These are phyloP conservation scores for Zoanthus sociatus DNA, from an alignment of 92 coral and sea anemone species.

Conservation along the genomic window DNA sequence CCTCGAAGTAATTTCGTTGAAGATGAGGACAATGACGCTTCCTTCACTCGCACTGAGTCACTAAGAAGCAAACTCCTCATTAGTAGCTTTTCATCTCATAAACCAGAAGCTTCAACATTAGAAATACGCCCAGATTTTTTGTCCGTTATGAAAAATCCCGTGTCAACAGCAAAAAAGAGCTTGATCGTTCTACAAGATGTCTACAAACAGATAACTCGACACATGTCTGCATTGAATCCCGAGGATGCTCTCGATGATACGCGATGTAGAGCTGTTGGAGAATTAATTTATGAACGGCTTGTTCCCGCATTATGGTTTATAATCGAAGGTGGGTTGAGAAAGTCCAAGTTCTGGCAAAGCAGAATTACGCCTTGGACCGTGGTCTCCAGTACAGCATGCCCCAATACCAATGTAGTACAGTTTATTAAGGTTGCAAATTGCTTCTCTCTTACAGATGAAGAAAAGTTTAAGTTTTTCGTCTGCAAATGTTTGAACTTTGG, in stretches of 20 bases:
- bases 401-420: not conserved
- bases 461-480: constrained; percentile 31
- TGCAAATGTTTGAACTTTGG: constrained; percentile 35
- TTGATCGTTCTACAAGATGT: not conserved
- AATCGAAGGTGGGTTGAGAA: constrained; percentile 4
- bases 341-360: constrained; percentile 37
- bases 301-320: constrained; percentile 23
- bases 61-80: not conserved
- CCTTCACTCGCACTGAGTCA: constrained; percentile 32
- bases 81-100: not conserved
- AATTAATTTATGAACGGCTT: constrained; percentile 26
- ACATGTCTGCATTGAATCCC: constrained; percentile 29
- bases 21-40: constrained; percentile 11
- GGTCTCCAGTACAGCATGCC: not conserved
- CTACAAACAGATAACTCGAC: constrained; percentile 32
- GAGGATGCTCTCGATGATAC: constrained; percentile 28
- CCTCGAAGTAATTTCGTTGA: not conserved
- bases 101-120: not conserved
- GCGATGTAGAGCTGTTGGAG: constrained; percentile 32
- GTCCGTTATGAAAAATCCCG: not conserved
- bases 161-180: not conserved
- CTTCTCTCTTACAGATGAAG: constrained; percentile 17
- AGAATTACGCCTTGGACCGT: constrained; percentile 30
- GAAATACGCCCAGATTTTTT: not conserved
- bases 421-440: constrained; percentile 23